Conservation (phyloP, 2,797 vertebrate genomes). For the Neostethus bicornis region DNA sequence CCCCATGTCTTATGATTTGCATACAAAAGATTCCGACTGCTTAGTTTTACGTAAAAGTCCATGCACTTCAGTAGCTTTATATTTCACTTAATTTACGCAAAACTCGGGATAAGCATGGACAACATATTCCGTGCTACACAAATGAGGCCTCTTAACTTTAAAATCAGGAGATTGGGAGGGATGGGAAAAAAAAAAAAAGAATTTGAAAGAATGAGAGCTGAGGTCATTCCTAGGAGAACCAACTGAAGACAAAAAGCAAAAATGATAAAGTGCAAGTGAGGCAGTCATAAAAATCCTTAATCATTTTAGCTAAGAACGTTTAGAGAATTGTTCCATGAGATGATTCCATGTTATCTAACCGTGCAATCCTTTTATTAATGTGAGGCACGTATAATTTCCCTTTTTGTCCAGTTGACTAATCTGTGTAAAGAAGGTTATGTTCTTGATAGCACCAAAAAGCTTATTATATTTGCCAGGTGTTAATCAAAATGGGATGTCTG, state of each 20-base stretch:
- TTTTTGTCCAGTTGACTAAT: slow-evolving; percentile 21
- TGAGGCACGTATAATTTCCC: slow-evolving; percentile 22
- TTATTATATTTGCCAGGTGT: slow-evolving; percentile 6
- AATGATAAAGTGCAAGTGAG: slow-evolving; percentile 4
- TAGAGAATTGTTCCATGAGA: slow-evolving; percentile 23
- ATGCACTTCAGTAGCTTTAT: too few species aligned
- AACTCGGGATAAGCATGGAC: too few species aligned
- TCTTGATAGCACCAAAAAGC: background rate
- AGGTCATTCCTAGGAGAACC: slow-evolving; percentile 31
- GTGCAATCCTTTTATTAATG: slow-evolving; percentile 26
- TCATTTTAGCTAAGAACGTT: slow-evolving; percentile 44
- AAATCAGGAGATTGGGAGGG: slow-evolving; percentile 17
- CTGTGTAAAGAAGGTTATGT: slow-evolving; percentile 1
- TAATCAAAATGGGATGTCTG: background rate
- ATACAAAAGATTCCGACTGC: too few species aligned
- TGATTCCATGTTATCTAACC: slow-evolving; percentile 20
- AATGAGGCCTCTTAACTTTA: slow-evolving; percentile 26
- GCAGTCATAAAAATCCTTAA: slow-evolving; percentile 46
- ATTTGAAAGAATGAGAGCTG: slow-evolving; percentile 21
- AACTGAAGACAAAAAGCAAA: slow-evolving; percentile 39
- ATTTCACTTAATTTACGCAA: too few species aligned
- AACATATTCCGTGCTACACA: too few species aligned
- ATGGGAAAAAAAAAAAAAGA: slow-evolving; percentile 7
- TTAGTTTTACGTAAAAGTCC: too few species aligned
- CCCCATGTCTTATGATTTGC: too few species aligned